Percentiles rank a stretch among this genome's conserved stretches.
These are phyloP conservation scores for Eupsilia transversa DNA, from an alignment of 2,888 invertebrate species.

Conservation along the genomic window DNA sequence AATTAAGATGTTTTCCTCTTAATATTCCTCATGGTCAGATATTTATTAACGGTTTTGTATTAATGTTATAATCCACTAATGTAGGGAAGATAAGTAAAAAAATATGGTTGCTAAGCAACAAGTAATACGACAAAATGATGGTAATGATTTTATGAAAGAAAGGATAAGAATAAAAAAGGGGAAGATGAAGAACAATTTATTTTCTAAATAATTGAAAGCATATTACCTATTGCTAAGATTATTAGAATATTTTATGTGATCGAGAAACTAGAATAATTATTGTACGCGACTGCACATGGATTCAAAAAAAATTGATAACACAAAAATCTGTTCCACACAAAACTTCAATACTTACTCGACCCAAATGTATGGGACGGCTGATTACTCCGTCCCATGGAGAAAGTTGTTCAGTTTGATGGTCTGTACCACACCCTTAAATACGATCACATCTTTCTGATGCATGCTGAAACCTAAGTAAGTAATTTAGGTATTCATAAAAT, in stretches of 20 bases:
- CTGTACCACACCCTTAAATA: neutral
- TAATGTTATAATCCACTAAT: slow-evolving; percentile 47
- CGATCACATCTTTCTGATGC: neutral
- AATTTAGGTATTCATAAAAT: neutral
- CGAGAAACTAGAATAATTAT: neutral
- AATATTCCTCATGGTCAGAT: slow-evolving; percentile 33
- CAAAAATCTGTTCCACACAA: neutral
- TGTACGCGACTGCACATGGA: neutral
- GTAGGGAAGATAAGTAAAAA: slow-evolving; percentile 36
- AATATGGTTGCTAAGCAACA: slow-evolving; percentile 32
- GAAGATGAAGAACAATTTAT: slow-evolving; percentile 7
- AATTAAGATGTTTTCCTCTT: slow-evolving; percentile 54
- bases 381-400: neutral
- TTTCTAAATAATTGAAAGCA: neutral
- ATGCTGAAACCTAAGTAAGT: no score
- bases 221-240: slow-evolving; percentile 10
- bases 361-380: no score
- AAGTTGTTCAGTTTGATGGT: neutral
- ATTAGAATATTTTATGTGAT: slow-evolving; percentile 1
- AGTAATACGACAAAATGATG: slow-evolving; percentile 34
- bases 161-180: neutral
- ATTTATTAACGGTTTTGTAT: slow-evolving; percentile 57
- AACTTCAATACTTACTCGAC: no score
- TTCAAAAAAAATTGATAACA: neutral
- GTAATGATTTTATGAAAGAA: slow-evolving; percentile 20